These are phyloP conservation scores for Andrena cerasifolii DNA, from an alignment of 1,140 invertebrate species.

Conservation along the genomic window DNA sequence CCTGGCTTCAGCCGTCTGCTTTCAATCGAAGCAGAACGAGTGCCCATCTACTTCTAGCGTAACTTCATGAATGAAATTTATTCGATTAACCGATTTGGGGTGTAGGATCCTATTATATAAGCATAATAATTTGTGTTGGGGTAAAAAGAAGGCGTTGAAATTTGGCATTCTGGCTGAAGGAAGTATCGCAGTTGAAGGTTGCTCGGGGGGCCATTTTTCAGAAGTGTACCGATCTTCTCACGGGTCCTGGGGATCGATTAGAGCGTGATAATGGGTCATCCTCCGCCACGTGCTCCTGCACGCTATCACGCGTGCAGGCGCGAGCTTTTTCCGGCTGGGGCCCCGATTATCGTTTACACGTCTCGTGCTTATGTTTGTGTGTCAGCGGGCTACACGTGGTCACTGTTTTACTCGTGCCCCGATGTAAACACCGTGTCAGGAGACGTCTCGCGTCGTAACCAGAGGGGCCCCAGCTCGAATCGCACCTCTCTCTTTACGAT, in stretches of 20 bases:
- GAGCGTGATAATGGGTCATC: constrained; percentile 9
- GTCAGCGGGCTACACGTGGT: constrained; percentile 58
- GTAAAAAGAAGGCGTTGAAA: too few relatives aligned
- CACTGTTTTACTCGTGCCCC: constrained; percentile 61
- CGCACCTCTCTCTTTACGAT: constrained; percentile 45
- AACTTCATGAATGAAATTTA: too few relatives aligned
- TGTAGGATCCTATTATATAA: too few relatives aligned
- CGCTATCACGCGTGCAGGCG: constrained; percentile 25
- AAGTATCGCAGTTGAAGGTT: too few relatives aligned
- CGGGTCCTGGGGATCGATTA: too few relatives aligned
- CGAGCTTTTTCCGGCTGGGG: constrained; percentile 52
- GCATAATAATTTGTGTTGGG: too few relatives aligned
- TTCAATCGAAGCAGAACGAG: not conserved
- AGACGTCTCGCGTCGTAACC: not conserved
- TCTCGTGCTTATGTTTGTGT: constrained; percentile 47
- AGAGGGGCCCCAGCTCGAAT: constrained; percentile 9
- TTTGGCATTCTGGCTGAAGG: too few relatives aligned
- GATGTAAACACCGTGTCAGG: constrained; percentile 52
- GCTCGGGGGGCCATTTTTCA: too few relatives aligned
- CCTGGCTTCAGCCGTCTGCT: too few relatives aligned
- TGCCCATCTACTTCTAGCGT: too few relatives aligned
- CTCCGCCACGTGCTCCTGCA: constrained; percentile 27
- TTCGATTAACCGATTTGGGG: too few relatives aligned
- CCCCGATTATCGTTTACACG: constrained; percentile 49
- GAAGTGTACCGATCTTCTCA: too few relatives aligned